A percentile compares a stretch with the other conserved stretches of the same genome.
These are phyloP conservation scores for Hirtodrosophila cameraria DNA, from an alignment of 2,888 invertebrate species.

Conservation along the genomic window DNA sequence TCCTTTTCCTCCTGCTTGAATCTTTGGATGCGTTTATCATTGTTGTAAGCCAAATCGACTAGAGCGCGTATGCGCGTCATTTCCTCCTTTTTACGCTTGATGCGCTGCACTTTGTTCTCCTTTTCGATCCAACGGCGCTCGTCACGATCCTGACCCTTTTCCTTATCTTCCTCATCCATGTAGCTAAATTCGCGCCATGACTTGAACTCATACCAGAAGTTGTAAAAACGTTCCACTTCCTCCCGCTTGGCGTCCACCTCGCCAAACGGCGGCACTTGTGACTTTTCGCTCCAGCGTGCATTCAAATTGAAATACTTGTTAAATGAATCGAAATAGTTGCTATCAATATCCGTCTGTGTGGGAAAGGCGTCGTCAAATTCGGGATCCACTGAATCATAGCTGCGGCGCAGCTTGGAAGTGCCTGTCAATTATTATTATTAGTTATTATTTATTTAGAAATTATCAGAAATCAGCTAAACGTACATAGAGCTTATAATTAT, in stretches of 20 bases:
- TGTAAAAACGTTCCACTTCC: conserved; percentile 96
- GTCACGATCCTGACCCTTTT: conserved; percentile 97
- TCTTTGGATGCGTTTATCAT: conserved; percentile 95
- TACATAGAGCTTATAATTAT: too few relatives aligned
- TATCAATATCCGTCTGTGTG: conserved; percentile 89
- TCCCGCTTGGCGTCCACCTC: conserved; percentile 90
- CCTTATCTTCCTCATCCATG: conserved; percentile 99
- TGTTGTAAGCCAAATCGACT: conserved; percentile 96
- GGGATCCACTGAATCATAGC: conserved; percentile 98
- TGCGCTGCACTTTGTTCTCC: conserved; percentile 96
- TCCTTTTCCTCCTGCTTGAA: conserved; percentile 98
- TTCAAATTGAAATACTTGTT: conserved; percentile 90
- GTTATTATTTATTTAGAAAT: too few relatives aligned
- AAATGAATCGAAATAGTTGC: conserved; percentile 90
- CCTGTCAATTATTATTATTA: conserved; percentile 84
- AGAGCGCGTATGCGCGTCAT: conserved; percentile 94
- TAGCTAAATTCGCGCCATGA: conserved; percentile 99
- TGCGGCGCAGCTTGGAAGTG: conserved; percentile 91
- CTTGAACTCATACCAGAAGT: conserved; percentile 99
- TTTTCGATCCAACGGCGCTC: conserved; percentile 99
- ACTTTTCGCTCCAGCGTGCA: conserved; percentile 95
- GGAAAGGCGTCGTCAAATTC: conserved; percentile 96
- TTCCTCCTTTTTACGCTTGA: conserved; percentile 98
- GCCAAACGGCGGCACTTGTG: conserved; percentile 92
- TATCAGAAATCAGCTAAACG: too few relatives aligned